These are phyloP conservation scores for Tokudaia tokunoshimensis DNA, from an alignment of 2,797 vertebrate species.

Conservation along the genomic window DNA sequence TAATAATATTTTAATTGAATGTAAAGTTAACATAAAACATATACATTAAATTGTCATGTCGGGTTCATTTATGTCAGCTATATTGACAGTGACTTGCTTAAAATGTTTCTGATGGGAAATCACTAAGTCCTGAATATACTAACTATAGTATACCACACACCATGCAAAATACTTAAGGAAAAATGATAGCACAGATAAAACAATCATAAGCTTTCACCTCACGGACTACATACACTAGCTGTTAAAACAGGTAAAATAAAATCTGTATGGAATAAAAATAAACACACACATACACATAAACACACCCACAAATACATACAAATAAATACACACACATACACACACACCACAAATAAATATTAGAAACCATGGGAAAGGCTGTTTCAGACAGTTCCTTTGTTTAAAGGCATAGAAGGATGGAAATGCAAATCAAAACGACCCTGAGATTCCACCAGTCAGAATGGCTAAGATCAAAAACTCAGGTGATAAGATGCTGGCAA, in stretches of 20 bases:
- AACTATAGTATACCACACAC: neutral
- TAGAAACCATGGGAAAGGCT: neutral
- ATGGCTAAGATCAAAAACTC: too few relatives aligned
- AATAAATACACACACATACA: neutral
- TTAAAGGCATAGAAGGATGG: neutral
- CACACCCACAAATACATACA: neutral
- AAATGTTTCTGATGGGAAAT: neutral
- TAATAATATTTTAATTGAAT: neutral
- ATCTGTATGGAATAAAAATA: too few relatives aligned
- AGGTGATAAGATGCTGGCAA: too few relatives aligned
- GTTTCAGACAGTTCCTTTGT: neutral
- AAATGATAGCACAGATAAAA: neutral
- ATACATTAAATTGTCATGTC: neutral
- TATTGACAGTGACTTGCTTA: neutral
- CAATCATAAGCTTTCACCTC: neutral
- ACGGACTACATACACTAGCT: neutral
- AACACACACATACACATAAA: neutral
- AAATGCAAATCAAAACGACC: too few relatives aligned
- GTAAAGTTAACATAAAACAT: neutral
- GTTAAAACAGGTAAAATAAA: too few relatives aligned
- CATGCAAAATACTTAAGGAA: neutral
- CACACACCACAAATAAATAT: neutral
- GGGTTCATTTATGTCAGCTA: neutral
- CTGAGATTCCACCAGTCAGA: too few relatives aligned
- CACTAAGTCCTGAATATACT: neutral